Conservation (phyloP, 64 coral and sea anemone genomes). For the Actinia equina region DNA sequence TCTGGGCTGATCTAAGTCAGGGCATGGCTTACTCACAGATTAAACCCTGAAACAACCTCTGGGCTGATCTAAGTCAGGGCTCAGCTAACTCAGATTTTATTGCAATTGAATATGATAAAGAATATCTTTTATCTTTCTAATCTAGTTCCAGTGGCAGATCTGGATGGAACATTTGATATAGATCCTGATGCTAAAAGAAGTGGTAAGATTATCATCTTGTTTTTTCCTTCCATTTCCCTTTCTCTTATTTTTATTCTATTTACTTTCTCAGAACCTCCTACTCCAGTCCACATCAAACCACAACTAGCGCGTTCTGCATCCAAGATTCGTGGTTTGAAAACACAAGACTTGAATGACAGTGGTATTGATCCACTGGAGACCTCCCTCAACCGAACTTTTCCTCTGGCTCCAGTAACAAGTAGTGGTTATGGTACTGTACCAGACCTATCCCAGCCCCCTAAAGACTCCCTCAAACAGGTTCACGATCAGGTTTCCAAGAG, state of each 20-base stretch:
- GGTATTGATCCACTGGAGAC: conserved; percentile 69
- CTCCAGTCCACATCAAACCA: conserved; percentile 85
- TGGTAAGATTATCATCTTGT: conserved; percentile 21
- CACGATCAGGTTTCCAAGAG: conserved; percentile 74
- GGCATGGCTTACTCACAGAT: too few relatives aligned
- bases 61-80: too few relatives aligned
- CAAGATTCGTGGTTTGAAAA: conserved; percentile 56
- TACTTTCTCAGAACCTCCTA: conserved; percentile 37
- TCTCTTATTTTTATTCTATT: not conserved
- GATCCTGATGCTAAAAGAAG: conserved; percentile 37
- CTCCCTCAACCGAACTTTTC: conserved; percentile 46
- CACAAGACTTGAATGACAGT: conserved; percentile 52
- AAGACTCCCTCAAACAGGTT: conserved; percentile 72
- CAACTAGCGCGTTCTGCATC: conserved; percentile 83
- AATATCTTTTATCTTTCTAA: not conserved
- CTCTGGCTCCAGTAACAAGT: conserved; percentile 73
- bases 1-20: too few relatives aligned
- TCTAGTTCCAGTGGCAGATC: conserved; percentile 18
- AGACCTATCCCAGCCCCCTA: conserved; percentile 40
- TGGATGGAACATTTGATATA: conserved; percentile 4
- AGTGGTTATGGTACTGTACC: conserved; percentile 1
- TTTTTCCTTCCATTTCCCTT: not conserved
- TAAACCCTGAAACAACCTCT: too few relatives aligned
- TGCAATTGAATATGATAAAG: not conserved
- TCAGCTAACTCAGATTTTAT: too few relatives aligned